Evolutionary conservation across 2,113 vertebrate species (phyloP).

Genomic region (Engystomops pustulosus): DNA sequence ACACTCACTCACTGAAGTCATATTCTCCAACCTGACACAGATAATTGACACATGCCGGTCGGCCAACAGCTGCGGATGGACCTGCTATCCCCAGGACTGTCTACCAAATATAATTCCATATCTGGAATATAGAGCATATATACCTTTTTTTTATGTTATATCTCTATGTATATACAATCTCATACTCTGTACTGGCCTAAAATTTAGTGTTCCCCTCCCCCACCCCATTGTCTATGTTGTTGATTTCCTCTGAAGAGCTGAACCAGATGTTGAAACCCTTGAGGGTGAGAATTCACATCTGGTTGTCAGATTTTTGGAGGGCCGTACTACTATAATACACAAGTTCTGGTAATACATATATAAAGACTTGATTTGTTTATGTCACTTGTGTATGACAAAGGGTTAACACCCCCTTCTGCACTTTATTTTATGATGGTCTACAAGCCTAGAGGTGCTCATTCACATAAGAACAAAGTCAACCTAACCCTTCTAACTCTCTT

Average conservation of each 20-base stretch:
- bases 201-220: constrained; percentile 16
- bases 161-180: constrained; percentile 21
- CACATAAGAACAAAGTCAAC: too few relatives aligned
- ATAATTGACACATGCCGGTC: constrained; percentile 67
- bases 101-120: constrained; percentile 60
- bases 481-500: too few relatives aligned
- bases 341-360: background rate
- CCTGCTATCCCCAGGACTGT: constrained; percentile 77
- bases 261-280: constrained; percentile 8
- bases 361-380: too few relatives aligned
- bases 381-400: constrained; percentile 9
- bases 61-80: constrained; percentile 74
- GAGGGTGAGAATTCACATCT: background rate
- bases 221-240: background rate
- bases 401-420: background rate
- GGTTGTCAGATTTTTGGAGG: background rate
- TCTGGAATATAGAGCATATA: constrained; percentile 8
- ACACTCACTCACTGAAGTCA: constrained; percentile 71
- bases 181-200: constrained; percentile 53
- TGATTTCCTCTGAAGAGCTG: background rate
- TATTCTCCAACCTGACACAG: constrained; percentile 78
- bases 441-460: too few relatives aligned
- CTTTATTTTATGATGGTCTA: too few relatives aligned
- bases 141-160: constrained; percentile 10
- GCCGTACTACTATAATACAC: background rate